Evolutionary conservation across 2,113 vertebrate species (phyloP).

Genomic region (Aplodontia rufa): DNA sequence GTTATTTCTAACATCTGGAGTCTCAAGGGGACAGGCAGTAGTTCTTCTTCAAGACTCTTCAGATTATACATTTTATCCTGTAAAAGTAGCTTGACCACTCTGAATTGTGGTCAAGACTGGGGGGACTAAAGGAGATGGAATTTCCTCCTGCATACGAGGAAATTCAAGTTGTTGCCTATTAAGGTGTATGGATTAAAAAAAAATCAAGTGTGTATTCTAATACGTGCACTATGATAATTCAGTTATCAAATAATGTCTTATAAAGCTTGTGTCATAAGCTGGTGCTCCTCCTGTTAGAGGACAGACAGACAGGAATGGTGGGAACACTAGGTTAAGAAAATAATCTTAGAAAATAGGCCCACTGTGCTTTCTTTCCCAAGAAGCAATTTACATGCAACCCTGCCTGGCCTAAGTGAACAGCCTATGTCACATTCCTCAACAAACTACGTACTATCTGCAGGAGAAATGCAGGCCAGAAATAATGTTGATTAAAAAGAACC

Average conservation of each 20-base stretch:
- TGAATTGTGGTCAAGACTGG: neutral
- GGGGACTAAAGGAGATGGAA: fast-evolving
- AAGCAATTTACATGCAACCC: too few species aligned
- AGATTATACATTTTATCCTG: neutral
- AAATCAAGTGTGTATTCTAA: neutral
- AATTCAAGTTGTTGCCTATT: neutral
- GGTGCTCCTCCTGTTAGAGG: too few species aligned
- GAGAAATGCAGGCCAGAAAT: too few species aligned
- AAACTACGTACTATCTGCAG: too few species aligned
- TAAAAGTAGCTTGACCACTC: neutral
- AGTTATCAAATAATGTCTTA: neutral
- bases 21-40: neutral
- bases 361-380: too few species aligned
- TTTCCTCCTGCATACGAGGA: neutral
- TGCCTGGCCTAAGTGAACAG: too few species aligned
- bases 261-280: neutral
- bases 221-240: neutral
- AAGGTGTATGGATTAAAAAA: neutral
- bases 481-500: too few species aligned
- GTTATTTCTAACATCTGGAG: neutral
- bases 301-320: too few species aligned
- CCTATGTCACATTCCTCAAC: too few species aligned
- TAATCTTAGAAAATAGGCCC: too few species aligned
- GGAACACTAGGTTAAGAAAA: too few species aligned
- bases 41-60: neutral